A percentile compares a stretch with the other conserved stretches of the same genome.
Evolutionary conservation across 92 coral and sea anemone genomes (phyloP).

Genomic region (Diadumene lineata): DNA sequence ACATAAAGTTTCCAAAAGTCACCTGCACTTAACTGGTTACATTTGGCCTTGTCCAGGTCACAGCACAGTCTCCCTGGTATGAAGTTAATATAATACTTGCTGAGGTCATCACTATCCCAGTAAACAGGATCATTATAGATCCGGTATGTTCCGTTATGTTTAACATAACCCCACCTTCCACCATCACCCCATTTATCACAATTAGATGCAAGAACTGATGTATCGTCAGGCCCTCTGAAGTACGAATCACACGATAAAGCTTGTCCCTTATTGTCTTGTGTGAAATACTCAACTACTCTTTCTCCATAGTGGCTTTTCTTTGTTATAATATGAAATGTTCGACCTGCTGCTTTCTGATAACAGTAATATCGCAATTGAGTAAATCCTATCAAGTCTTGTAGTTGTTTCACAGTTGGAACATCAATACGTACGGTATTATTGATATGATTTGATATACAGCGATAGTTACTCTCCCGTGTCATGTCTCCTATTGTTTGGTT

Average conservation of each 20-base stretch:
- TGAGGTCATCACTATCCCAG: conserved; percentile 41
- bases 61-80: conserved; percentile 38
- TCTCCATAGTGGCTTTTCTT: conserved; percentile 38
- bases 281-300: conserved; percentile 58
- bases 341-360: conserved; percentile 59
- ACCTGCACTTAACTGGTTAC: conserved; percentile 28
- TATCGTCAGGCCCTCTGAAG: conserved; percentile 65
- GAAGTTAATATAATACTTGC: conserved; percentile 33
- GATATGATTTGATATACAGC: conserved; percentile 53
- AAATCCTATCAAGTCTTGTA: conserved; percentile 58
- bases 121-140: conserved; percentile 58
- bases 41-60: conserved; percentile 27
- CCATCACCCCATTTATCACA: conserved; percentile 77
- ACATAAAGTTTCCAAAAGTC: conserved; percentile 71
- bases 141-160: conserved; percentile 34
- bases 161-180: conserved; percentile 63
- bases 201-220: conserved; percentile 55
- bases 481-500: conserved; percentile 30
- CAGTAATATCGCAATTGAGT: conserved; percentile 77
- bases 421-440: conserved; percentile 51
- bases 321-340: conserved; percentile 79
- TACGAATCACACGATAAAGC: conserved; percentile 77
- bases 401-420: conserved; percentile 32
- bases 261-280: conserved; percentile 37
- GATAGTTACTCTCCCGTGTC: conserved; percentile 39